phyloP scores from a whole-genome alignment of 2,113 vertebrate genomes.

The Elanus axillaris region DNA sequence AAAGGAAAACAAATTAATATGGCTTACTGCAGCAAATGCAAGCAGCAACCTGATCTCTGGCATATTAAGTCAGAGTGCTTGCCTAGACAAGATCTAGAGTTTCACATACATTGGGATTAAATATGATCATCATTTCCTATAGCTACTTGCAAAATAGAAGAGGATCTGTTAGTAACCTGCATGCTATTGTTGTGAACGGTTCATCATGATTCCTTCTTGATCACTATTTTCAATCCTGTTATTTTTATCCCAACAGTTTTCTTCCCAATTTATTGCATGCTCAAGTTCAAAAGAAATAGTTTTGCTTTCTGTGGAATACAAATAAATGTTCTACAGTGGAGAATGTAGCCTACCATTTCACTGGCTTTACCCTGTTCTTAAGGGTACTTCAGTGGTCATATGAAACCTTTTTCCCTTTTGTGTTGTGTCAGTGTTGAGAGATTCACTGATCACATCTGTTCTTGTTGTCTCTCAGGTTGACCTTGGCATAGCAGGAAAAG shows the following conservation, averaged over 20 bases:
- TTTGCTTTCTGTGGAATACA: neutral
- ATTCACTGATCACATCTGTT: neutral
- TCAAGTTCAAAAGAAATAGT: neutral
- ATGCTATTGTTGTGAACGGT: neutral
- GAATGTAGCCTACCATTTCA: neutral
- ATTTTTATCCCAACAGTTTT: neutral
- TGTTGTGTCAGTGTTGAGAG: neutral
- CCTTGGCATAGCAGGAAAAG: neutral
- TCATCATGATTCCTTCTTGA: neutral
- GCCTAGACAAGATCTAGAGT: neutral
- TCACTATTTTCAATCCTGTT: neutral
- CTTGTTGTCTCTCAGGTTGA: neutral
- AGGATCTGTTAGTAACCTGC: neutral
- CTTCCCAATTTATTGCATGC: neutral
- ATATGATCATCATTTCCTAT: neutral
- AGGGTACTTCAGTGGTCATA: neutral
- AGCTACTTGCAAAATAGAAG: neutral
- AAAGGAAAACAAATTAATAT: neutral
- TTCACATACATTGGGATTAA: neutral
- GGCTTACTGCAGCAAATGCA: neutral
- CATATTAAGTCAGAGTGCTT: neutral
- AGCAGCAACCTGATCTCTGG: neutral
- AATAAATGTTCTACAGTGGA: neutral
- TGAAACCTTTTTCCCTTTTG: neutral
- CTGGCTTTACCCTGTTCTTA: neutral